These are phyloP conservation scores for Clunio marinus DNA, from an alignment of 2,888 invertebrate species.

Conservation along the genomic window DNA sequence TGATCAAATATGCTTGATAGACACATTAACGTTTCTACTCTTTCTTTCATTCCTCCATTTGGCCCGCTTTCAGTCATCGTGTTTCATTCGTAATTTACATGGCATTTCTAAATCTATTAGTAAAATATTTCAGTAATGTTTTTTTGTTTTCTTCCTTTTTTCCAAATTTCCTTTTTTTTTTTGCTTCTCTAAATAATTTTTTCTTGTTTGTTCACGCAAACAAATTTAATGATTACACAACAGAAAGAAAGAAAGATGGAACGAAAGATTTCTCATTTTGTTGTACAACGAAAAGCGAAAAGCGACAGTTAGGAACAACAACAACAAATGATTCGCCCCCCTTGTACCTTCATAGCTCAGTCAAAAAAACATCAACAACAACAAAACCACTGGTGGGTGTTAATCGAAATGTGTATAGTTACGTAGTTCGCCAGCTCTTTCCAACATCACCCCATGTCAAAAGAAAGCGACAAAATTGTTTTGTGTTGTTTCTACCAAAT, in stretches of 20 bases:
- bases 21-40: neutral
- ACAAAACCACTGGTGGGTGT: neutral
- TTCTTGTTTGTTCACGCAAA: slow-evolving; percentile 25
- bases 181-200: neutral
- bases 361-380: neutral
- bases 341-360: too few relatives aligned
- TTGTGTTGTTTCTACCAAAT: slow-evolving; percentile 19
- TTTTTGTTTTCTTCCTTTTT: neutral
- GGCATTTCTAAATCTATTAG: neutral
- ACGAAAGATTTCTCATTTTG: too few relatives aligned
- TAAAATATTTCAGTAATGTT: neutral
- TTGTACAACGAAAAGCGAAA: too few relatives aligned
- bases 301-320: too few relatives aligned
- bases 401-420: slow-evolving; percentile 16
- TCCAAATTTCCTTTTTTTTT: neutral
- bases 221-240: slow-evolving; percentile 31
- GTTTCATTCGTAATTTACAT: neutral
- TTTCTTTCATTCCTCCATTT: neutral
- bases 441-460: neutral
- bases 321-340: too few relatives aligned
- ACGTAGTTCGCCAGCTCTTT: neutral
- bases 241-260: too few relatives aligned
- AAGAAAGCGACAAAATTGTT: slow-evolving; percentile 13
- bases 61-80: too few relatives aligned
- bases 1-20: neutral